These are phyloP conservation scores for Lycaon pictus DNA, from an alignment of 2,113 vertebrate species.

Conservation along the genomic window DNA sequence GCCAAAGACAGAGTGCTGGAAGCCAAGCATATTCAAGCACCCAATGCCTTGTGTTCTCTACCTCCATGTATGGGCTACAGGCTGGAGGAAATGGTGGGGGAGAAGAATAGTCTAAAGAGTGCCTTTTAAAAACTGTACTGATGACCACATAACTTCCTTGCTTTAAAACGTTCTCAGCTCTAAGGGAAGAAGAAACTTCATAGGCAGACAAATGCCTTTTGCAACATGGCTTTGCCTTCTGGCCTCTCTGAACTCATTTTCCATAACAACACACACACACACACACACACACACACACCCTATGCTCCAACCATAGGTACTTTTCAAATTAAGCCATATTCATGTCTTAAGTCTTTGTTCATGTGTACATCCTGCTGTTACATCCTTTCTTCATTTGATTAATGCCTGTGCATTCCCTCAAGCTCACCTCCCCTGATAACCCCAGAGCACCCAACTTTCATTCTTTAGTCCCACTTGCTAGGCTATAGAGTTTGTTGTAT, in stretches of 20 bases:
- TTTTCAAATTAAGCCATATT: neutral
- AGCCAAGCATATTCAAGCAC: neutral
- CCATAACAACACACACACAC: neutral
- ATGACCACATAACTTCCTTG: neutral
- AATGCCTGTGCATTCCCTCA: neutral
- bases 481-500: neutral
- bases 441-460: neutral
- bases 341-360: neutral
- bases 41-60: neutral
- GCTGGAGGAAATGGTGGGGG: neutral
- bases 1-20: neutral
- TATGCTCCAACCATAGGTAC: neutral
- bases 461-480: neutral
- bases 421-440: neutral
- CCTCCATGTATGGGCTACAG: neutral
- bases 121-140: neutral
- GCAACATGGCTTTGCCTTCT: neutral
- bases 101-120: too few species aligned
- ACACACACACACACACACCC: accelerated
- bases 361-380: neutral
- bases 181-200: neutral
- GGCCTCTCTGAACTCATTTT: neutral
- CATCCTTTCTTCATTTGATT: neutral
- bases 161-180: neutral
- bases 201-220: neutral